Conservation (phyloP, 2,888 invertebrate genomes). For the Dryomyza anilis region DNA sequence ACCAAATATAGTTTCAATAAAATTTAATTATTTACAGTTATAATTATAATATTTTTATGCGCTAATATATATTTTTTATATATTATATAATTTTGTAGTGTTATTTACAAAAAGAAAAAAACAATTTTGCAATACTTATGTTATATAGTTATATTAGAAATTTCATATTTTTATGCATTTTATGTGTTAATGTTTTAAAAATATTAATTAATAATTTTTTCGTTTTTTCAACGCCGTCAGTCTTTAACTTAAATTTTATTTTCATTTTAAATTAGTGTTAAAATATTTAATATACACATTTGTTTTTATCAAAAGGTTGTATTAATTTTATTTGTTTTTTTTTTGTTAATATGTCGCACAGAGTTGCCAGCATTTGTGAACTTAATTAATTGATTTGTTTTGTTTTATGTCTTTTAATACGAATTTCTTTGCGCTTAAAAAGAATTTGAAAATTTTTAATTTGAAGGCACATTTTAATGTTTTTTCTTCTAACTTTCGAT, state of each 20-base stretch:
- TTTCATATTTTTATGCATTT: background rate
- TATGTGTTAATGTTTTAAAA: background rate
- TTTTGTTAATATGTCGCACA: background rate
- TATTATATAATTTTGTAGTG: too few relatives aligned
- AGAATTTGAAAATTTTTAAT: constrained; percentile 35
- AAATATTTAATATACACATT: background rate
- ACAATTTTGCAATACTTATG: too few relatives aligned
- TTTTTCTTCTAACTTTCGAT: constrained; percentile 28
- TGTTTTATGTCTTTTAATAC: background rate
- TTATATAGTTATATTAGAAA: too few relatives aligned
- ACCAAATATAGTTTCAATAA: too few relatives aligned
- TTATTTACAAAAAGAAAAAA: too few relatives aligned
- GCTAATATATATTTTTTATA: too few relatives aligned
- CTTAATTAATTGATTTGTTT: background rate
- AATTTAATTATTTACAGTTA: too few relatives aligned
- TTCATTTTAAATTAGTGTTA: constrained; percentile 3
- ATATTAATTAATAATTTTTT: constrained; percentile 21
- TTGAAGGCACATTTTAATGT: constrained; percentile 52
- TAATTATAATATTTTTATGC: too few relatives aligned
- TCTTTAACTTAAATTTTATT: constrained; percentile 50
- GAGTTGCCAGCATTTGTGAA: background rate
- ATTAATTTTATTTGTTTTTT: background rate
- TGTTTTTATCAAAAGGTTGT: background rate
- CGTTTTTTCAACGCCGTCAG: constrained; percentile 53
- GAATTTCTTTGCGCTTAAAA: constrained; percentile 8